Evolutionary conservation across 2,888 invertebrate species (phyloP), one percentile per base, ranked within the genome.

Genomic region (Dicycla oo): DNA sequence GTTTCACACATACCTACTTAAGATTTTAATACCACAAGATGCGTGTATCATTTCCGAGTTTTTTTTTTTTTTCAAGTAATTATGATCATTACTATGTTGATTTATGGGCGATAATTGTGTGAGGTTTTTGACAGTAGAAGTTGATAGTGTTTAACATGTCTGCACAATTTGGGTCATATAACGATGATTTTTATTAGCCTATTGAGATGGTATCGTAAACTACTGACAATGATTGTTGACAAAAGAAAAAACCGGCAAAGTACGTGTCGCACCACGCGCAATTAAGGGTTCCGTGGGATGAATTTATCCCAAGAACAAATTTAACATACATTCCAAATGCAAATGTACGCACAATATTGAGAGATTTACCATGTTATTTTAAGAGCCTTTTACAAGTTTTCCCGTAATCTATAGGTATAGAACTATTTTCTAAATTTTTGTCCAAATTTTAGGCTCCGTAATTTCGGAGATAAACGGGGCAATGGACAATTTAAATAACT

Each of bases 1-100:
- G 40, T 45, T 79, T 83, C 58, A 53, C 81, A 83, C 76, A 38
- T 65, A 75, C 60, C 72, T 72, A 64, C 60, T 75, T 72, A 64
- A 64, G n/a, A 81, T 73, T 76, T 73, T 70, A 76, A 73, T 77
- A 76, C 70, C 30, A 34, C 47, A 54, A 53, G 49, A 47, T 47
- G 26, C 40, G 54, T 40, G 38, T 61, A 69, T 23, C 23, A 57
- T 49, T n/a, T 51, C 0, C 5, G 26, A 8, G 30, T 40, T n/a
- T n/a, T n/a, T 23, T 47, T 63, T 20, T 66, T n/a, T 54, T 73
- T 63, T 40, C 47, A 67, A 38, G 45, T 26, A 51, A 82, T 63
- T 80, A 73, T 69, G 63, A 63, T 54, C 30, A 38, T 73, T 69
- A 78, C 13, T 2, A 0, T 26, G 49, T 30, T 67, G 56, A 38